These are phyloP conservation scores for Synanthedon andrenaeformis DNA, from an alignment of 2,888 invertebrate genomes.

Conservation along the genomic window DNA sequence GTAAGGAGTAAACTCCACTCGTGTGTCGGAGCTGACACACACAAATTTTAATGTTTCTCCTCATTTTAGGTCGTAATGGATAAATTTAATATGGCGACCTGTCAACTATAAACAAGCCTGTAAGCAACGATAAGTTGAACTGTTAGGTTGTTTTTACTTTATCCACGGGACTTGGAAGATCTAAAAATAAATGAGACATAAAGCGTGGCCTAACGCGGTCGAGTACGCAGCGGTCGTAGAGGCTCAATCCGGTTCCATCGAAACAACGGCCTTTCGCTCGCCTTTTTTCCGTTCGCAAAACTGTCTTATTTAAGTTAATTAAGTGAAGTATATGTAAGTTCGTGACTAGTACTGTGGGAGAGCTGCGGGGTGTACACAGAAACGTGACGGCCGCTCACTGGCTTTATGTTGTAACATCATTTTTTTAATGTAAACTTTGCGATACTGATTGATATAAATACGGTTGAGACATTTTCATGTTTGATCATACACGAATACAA, in stretches of 20 bases:
- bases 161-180: too few relatives aligned
- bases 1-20: too few relatives aligned
- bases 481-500: too few relatives aligned
- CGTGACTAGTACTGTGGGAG: conserved; percentile 65
- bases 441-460: too few relatives aligned
- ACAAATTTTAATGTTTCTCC: too few relatives aligned
- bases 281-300: conserved; percentile 57
- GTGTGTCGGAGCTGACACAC: too few relatives aligned
- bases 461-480: too few relatives aligned
- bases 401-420: conserved; percentile 23
- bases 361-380: conserved; percentile 14
- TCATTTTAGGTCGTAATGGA: not conserved
- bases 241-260: conserved; percentile 42
- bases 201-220: conserved; percentile 37
- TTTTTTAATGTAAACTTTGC: conserved; percentile 1
- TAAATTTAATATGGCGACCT: not conserved
- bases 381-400: conserved; percentile 33
- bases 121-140: too few relatives aligned
- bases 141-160: too few relatives aligned
- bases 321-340: conserved; percentile 69
- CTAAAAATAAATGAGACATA: conserved; percentile 34
- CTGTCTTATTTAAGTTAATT: conserved; percentile 68
- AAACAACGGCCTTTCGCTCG: conserved; percentile 44
- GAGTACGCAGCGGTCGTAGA: conserved; percentile 10
- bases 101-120: too few relatives aligned